Base-by-base conservation (phyloP, 1,140 invertebrate genomes). In the Zophobas atratus region DNA sequence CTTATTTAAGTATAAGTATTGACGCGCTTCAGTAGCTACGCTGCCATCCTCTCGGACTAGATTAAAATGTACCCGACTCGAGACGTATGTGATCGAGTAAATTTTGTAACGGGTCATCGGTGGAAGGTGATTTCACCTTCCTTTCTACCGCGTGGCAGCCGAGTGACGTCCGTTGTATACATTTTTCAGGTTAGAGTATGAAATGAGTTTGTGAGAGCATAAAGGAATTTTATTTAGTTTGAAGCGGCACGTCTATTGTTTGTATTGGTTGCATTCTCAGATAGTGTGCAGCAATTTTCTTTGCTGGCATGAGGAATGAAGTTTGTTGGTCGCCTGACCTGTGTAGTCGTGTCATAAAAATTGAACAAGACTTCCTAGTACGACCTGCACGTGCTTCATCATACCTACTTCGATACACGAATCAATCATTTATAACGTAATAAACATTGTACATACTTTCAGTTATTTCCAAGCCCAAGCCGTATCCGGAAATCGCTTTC, bases 371-470 rank as follows among this genome's bases (percentile, higher is more conserved):
- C 71, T 73, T 73, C 71, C 71, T 73, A 73, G 71, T 73, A 73
- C 71, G 56, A 73, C 71, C 71, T 73, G 71, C 71, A 73, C 71
- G 71, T 73, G 71, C 71, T 73, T 56, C 71, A 72, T 72, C 70
- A 53, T 55, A 72, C 70, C 70, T 53, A 73, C 71, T 73, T 73
- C 71, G 56, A 56, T 73, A 73, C 49, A 55, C 71, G 71, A 55
- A 73, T 73, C 71, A 73, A 73, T 73, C 71, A 73, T 73, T 73
- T 73, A 73, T 73, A 72, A 73, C 49, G 49, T 73, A 73, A 73
- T 73, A 73, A 73, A 73, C 49, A 56, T 56, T 55, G 48, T 72
- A 72, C 70, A 73, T 73, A 73, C 49, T 73, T 73, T 73, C 49
- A 73, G 49, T 73, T 56, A 34, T 32, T 2, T 73, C 34, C 32